phyloP scores from a whole-genome alignment of 1,140 invertebrate genomes.

The Lepidostoma basale region DNA sequence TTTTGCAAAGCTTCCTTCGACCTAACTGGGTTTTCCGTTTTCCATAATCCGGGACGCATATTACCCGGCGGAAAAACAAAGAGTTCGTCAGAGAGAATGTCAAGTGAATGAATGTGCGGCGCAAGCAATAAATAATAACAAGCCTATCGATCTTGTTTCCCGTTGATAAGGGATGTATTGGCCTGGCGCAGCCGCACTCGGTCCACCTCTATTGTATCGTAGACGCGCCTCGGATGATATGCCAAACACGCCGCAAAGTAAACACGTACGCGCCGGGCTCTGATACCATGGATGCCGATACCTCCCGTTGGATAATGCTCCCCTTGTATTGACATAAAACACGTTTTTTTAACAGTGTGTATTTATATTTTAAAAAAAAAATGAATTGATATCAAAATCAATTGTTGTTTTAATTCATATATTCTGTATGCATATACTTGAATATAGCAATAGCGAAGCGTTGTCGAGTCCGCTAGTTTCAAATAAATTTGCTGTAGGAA shows the following conservation, averaged over 20 bases:
- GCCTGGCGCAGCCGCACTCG: constrained; percentile 24
- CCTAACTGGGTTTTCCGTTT: no score
- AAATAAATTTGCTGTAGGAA: no score
- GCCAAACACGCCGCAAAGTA: constrained; percentile 22
- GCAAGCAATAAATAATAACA: constrained; percentile 39
- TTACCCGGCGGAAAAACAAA: constrained; percentile 15
- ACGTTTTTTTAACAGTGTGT: no score
- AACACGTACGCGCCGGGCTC: constrained; percentile 13
- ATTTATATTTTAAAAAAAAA: no score
- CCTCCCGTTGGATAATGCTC: constrained; percentile 21
- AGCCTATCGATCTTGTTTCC: constrained; percentile 34
- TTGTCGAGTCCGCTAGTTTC: no score
- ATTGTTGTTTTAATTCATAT: no score
- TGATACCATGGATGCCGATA: neutral
- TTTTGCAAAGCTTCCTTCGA: no score
- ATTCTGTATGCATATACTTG: no score
- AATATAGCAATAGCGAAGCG: no score
- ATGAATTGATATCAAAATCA: no score
- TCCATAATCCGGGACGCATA: constrained; percentile 19
- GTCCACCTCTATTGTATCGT: constrained; percentile 3
- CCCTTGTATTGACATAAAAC: constrained; percentile 6
- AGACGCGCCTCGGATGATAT: constrained; percentile 11
- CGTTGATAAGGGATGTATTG: constrained; percentile 35
- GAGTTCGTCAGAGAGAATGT: constrained; percentile 20
- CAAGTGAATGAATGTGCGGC: constrained; percentile 26